Percentiles rank a stretch among this genome's conserved stretches.
Conservation (phyloP, 2,888 invertebrate genomes). For the Pollenia griseotomentosa region DNA sequence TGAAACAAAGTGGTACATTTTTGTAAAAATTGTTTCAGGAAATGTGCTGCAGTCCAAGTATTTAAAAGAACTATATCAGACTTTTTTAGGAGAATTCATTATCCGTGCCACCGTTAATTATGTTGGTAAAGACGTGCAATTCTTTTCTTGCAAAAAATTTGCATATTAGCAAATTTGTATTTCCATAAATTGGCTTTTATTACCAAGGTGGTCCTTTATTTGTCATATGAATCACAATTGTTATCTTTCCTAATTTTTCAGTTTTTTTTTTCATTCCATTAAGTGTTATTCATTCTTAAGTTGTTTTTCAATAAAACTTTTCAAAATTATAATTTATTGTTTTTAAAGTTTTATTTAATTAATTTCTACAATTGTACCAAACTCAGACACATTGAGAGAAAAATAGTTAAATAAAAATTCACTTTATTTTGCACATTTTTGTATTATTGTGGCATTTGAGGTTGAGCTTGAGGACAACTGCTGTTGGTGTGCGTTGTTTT, state of each 20-base stretch:
- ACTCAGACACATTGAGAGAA: neutral
- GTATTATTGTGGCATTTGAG: conserved; percentile 68
- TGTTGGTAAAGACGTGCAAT: no score
- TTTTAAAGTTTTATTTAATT: conserved; percentile 59
- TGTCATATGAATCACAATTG: neutral
- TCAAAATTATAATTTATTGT: conserved; percentile 39
- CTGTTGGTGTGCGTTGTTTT: conserved; percentile 36
- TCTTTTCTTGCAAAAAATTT: no score
- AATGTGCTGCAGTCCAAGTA: no score
- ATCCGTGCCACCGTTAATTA: no score
- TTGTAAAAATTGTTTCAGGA: no score
- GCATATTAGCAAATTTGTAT: neutral
- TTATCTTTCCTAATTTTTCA: neutral
- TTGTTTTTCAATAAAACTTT: conserved; percentile 2
- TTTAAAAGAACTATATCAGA: no score
- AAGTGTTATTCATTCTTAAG: conserved; percentile 1
- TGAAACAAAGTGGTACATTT: no score
- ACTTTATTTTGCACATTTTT: conserved; percentile 32
- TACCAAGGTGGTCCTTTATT: no score
- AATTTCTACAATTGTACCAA: conserved; percentile 38
- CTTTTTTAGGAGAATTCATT: no score
- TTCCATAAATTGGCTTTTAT: no score
- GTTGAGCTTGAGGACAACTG: conserved; percentile 69
- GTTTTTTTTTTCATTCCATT: neutral
- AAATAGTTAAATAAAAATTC: conserved; percentile 51